A percentile compares a stretch with the other conserved stretches of the same genome.
Conservation (phyloP, 2,888 invertebrate species). For the Gibbula magus region DNA sequence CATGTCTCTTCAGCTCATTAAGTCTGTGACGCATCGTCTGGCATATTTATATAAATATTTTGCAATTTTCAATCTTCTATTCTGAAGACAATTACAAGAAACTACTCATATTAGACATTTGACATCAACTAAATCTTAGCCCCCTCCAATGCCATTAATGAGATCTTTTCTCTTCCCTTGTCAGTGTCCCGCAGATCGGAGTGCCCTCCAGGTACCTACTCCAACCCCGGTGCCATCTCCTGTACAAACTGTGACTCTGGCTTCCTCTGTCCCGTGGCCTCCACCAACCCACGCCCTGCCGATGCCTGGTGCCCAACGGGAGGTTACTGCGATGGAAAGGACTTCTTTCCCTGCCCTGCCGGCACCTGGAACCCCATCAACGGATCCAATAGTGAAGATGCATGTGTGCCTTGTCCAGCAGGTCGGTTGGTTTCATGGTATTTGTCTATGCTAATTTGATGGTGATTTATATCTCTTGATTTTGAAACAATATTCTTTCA, state of each 20-base stretch:
- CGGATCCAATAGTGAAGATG: conserved; percentile 52
- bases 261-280: conserved; percentile 64
- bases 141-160: background rate
- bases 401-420: conserved; percentile 65
- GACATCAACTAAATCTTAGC: background rate
- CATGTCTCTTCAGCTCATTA: too few relatives aligned
- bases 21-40: background rate
- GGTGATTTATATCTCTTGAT: background rate
- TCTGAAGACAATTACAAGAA: background rate
- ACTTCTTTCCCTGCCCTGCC: conserved; percentile 59
- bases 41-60: background rate
- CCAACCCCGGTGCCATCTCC: conserved; percentile 51
- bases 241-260: conserved; percentile 66
- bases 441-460: background rate
- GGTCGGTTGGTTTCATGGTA: conserved; percentile 36
- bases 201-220: conserved; percentile 70
- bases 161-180: background rate
- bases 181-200: conserved; percentile 62
- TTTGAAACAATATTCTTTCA: background rate
- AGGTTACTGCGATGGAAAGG: conserved; percentile 70
- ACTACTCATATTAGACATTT: background rate
- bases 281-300: conserved; percentile 61
- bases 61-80: background rate
- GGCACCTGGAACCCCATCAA: conserved; percentile 69
- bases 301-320: conserved; percentile 62